Base-by-base conservation (phyloP, 1,140 invertebrate species). In the Agraylea sexmaculata region DNA sequence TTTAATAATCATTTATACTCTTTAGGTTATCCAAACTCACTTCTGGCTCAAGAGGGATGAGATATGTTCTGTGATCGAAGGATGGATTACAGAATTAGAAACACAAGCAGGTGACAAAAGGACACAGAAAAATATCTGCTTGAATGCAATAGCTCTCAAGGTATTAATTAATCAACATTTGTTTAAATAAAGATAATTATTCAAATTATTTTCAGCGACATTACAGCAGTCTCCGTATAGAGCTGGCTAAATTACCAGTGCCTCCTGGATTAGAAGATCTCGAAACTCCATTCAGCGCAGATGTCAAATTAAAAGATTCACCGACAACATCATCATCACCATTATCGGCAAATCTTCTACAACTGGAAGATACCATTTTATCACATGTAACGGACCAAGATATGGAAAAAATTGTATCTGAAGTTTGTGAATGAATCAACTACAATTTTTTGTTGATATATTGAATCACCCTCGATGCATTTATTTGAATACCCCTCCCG, bases 41-140 rank as follows among this genome's bases (percentile, higher is more conserved):
- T 95, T 95, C 58, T 95, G 90, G 85, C 69, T 95, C 45, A 96
- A 96, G 59, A 75, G 87, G 20, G 75, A 89, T 49, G 88, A 94
- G 64, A 86, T 95, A 47, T 75, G 90, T 54, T 70, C 75, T 41
- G 90, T 93, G 61, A 79, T 91, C 42, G 83, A 91, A 54, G 74
- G 77, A 41, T 95, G 91, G 90, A 86, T 93, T 51, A 73, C 74
- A 39, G 88, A 94, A 51, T 73, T 91, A 59, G 85, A 87, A 54
- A 65, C 67, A 37, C 74, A 85, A 57, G 72, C 73, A 53, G 70
- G 71, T 49, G 80, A 87, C 64, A 73, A 87, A 57, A 63, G 83
- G 54, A 75, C 75, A 45, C 54, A 70, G 54, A 77, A 80, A 50
- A 78, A 74, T 43, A 80, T 86, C 53, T 78, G 80, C 42, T 71